These are phyloP conservation scores for Ceyx erithaca DNA, from an alignment of 2,797 vertebrate species.

Conservation along the genomic window DNA sequence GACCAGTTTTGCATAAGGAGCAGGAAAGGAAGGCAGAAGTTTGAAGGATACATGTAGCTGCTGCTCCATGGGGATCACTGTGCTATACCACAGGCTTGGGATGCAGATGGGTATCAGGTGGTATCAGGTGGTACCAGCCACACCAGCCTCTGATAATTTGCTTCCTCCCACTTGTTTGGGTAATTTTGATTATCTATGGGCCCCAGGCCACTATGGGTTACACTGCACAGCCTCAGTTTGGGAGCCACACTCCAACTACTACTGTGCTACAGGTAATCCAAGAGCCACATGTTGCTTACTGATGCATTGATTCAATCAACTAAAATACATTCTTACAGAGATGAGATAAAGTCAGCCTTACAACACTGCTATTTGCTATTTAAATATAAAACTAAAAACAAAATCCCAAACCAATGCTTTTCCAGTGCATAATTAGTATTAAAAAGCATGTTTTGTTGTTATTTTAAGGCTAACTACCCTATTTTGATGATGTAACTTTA, in stretches of 20 bases:
- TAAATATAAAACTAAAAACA: background rate
- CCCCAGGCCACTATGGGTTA: background rate
- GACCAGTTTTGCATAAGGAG: background rate
- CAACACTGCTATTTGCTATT: background rate
- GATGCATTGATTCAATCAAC: background rate
- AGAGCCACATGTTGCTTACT: background rate
- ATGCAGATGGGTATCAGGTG: background rate
- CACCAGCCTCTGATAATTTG: background rate
- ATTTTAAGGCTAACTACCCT: constrained; percentile 10
- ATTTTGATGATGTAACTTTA: constrained; percentile 13
- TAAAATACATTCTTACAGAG: background rate
- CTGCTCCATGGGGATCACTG: background rate
- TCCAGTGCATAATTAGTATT: background rate
- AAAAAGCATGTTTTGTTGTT: background rate
- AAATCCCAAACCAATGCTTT: background rate
- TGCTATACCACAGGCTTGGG: background rate
- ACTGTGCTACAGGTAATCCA: background rate
- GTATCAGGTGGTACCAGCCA: background rate
- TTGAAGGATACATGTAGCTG: background rate
- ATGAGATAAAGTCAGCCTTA: background rate
- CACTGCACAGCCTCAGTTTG: background rate
- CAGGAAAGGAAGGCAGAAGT: background rate
- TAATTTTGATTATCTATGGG: background rate
- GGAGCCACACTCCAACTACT: background rate
- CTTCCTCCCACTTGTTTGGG: background rate